These are phyloP conservation scores for Nymphalis c-album DNA, from an alignment of 2,888 invertebrate species.

Conservation along the genomic window DNA sequence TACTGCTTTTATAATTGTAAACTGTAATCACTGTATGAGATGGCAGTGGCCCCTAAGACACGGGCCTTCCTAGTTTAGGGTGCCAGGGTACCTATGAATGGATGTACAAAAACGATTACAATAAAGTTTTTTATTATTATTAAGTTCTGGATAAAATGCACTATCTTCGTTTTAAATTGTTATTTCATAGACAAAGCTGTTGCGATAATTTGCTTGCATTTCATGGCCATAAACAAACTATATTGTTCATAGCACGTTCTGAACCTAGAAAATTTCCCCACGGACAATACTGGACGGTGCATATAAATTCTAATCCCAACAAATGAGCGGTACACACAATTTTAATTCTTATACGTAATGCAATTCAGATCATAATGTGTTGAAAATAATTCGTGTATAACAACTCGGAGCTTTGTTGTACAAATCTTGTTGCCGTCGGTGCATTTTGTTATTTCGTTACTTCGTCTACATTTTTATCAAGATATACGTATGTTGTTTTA, in stretches of 20 bases:
- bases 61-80: no score
- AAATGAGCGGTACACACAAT: slow-evolving; percentile 1
- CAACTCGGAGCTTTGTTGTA: not conserved
- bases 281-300: slow-evolving; percentile 30
- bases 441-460: slow-evolving; percentile 22
- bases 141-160: slow-evolving; percentile 1
- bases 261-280: slow-evolving; percentile 40
- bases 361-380: not conserved
- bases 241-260: slow-evolving; percentile 38
- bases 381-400: not conserved
- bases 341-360: not conserved
- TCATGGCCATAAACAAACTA: slow-evolving; percentile 29
- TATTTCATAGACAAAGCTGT: slow-evolving; percentile 14
- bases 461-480: slow-evolving; percentile 17
- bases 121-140: no score
- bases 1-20: no score
- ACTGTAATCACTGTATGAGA: no score
- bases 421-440: slow-evolving; percentile 16
- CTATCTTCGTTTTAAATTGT: not conserved
- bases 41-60: no score
- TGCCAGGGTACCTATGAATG: no score
- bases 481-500: slow-evolving; percentile 6
- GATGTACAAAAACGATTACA: no score
- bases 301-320: slow-evolving; percentile 29
- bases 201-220: slow-evolving; percentile 32